Evolutionary conservation across 2,113 vertebrate species (phyloP).

Genomic region (Gnathonemus echidnorhynchus): DNA sequence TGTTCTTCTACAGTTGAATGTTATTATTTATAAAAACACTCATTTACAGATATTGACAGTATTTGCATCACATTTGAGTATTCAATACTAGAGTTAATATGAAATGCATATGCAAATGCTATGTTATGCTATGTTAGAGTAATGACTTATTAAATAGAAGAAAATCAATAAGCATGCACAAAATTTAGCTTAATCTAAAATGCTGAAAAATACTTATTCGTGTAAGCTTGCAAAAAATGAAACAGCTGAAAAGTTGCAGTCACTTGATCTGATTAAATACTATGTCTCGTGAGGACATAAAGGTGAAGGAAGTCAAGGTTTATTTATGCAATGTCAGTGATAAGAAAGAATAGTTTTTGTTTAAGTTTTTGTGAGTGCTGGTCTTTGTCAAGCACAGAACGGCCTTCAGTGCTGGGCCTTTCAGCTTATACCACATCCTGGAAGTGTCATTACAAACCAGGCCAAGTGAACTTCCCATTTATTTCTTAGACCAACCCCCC

Average conservation of each 20-base stretch:
- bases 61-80: neutral
- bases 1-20: neutral
- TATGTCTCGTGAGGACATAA: neutral
- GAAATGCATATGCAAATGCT: neutral
- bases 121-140: neutral
- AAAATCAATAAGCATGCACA: neutral
- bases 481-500: neutral
- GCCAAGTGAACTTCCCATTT: neutral
- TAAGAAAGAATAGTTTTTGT: neutral
- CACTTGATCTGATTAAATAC: neutral
- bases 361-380: neutral
- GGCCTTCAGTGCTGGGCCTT: neutral
- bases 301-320: neutral
- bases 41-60: neutral
- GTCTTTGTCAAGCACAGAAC: neutral
- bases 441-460: neutral
- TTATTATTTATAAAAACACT: neutral
- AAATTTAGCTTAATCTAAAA: neutral
- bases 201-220: neutral
- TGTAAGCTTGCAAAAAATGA: neutral
- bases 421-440: neutral
- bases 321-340: neutral
- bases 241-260: neutral
- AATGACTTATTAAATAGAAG: neutral
- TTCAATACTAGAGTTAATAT: neutral